Base-by-base conservation (phyloP, 2,113 vertebrate genomes). In the Phaethon lepturus region DNA sequence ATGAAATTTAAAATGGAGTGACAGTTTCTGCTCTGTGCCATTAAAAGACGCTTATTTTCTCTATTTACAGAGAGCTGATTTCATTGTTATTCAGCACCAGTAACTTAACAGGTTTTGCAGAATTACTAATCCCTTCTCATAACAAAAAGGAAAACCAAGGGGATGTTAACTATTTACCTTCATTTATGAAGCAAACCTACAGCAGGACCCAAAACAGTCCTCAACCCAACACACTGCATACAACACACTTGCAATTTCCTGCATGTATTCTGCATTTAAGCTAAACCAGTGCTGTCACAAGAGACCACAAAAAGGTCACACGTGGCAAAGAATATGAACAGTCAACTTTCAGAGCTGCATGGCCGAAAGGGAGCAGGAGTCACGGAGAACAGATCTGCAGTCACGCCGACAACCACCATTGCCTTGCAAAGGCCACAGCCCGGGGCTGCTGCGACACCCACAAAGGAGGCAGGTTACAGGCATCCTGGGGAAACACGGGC, bases 301-400 rank as follows among this genome's bases (percentile, higher is more conserved):
- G 38, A 78, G 8, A 45, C 4, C 6, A 45, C 9, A 33, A 16
- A 67, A 77, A 58, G 10, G 19, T 0, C 4, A 47, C 0, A 13
- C 1, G 1, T 0, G 1, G 42, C 26, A 42, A 86, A 73, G 16
- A 24, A 4, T 15, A 25, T 0, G 8, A 69, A 60, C 28, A 64
- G 38, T 6, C 33, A 29, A 0, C 16, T 67, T 20, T 40, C 6
- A 58, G 67, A 52, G 67, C 52, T 33, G 11, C 1, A 16, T 19
- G 31, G 45, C 31, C 9, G 4, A 50, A 75, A 60, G 15, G 25
- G 29, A 69, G 45, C 17, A 9, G 38, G 16, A 59, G 38, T 26
- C 38, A 22, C 1, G 1, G 28, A 5, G 44, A 38, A 18, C 44
- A 45, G 10, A 10, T 19, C 2, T 29, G 38, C 6, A 66, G 29